Conservation (phyloP, 2,888 invertebrate species). For the Napeogenes inachia region DNA sequence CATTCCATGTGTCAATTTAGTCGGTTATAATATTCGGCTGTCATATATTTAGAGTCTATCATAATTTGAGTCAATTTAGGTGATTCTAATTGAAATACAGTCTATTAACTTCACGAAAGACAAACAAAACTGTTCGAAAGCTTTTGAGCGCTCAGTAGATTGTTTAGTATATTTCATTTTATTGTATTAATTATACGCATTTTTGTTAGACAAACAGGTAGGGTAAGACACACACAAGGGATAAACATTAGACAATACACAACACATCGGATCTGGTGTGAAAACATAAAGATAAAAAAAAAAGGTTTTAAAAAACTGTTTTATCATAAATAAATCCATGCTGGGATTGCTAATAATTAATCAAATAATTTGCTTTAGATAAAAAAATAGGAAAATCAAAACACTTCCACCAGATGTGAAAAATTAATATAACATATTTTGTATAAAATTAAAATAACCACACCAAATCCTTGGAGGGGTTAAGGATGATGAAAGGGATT, state of each 20-base stretch:
- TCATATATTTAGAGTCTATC: conserved; percentile 43
- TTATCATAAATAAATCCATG: conserved; percentile 66
- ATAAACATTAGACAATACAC: conserved; percentile 95
- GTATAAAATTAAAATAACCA: conserved; percentile 72
- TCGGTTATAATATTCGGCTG: neutral
- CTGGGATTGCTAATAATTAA: conserved; percentile 67
- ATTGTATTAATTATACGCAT: conserved; percentile 58
- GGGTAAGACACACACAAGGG: conserved; percentile 93
- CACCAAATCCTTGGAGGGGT: conserved; percentile 78
- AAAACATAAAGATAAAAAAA: conserved; percentile 62
- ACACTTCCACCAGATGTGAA: conserved; percentile 76
- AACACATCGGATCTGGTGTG: conserved; percentile 80
- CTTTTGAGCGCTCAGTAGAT: conserved; percentile 65
- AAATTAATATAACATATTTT: conserved; percentile 58
- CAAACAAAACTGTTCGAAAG: conserved; percentile 73
- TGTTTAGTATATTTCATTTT: conserved; percentile 44
- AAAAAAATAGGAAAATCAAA: conserved; percentile 76
- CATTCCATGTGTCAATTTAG: neutral
- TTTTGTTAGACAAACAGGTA: conserved; percentile 75
- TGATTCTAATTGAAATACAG: conserved; percentile 48
- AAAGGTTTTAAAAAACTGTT: conserved; percentile 45
- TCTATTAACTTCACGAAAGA: conserved; percentile 57
- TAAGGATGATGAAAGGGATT: conserved; percentile 70
- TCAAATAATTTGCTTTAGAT: conserved; percentile 61
- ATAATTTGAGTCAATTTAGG: conserved; percentile 59